Conservation (phyloP, 2,113 vertebrate genomes). For the Butorides virescens region DNA sequence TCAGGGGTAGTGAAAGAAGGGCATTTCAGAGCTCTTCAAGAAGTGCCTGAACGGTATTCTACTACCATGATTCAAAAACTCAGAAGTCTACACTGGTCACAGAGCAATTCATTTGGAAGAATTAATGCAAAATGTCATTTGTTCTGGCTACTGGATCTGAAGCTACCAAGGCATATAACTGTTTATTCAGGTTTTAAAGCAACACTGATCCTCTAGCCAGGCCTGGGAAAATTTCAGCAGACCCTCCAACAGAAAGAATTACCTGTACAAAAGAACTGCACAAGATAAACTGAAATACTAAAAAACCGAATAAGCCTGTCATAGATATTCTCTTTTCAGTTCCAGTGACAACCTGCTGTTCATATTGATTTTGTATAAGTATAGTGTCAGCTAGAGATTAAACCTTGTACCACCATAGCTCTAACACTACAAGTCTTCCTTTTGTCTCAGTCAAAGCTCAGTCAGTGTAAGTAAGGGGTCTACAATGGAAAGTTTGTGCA, state of each 20-base stretch:
- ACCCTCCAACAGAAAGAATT: not conserved
- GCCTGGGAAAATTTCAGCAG: constrained; percentile 12
- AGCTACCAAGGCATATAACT: not conserved
- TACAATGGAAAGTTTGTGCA: not conserved
- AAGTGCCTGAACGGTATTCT: not conserved
- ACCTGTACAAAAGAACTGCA: not conserved
- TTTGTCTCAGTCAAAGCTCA: not conserved
- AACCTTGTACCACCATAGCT: not conserved
- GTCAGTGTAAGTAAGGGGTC: not conserved
- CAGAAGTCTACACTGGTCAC: not conserved
- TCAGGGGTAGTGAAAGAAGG: not conserved
- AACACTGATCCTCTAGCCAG: not conserved
- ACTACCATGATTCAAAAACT: not conserved
- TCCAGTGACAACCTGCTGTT: not conserved
- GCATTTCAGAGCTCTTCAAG: not conserved
- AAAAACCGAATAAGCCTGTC: not conserved
- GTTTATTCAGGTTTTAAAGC: constrained; percentile 24
- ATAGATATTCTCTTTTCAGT: not conserved
- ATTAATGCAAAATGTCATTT: constrained; percentile 25
- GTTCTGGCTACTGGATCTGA: constrained; percentile 20
- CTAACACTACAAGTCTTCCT: not conserved
- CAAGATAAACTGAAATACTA: not conserved
- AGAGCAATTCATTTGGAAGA: constrained; percentile 13
- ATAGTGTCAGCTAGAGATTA: not conserved
- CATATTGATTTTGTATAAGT: not conserved